Conservation (phyloP, 2,113 vertebrate species). For the Microtus oregoni region DNA sequence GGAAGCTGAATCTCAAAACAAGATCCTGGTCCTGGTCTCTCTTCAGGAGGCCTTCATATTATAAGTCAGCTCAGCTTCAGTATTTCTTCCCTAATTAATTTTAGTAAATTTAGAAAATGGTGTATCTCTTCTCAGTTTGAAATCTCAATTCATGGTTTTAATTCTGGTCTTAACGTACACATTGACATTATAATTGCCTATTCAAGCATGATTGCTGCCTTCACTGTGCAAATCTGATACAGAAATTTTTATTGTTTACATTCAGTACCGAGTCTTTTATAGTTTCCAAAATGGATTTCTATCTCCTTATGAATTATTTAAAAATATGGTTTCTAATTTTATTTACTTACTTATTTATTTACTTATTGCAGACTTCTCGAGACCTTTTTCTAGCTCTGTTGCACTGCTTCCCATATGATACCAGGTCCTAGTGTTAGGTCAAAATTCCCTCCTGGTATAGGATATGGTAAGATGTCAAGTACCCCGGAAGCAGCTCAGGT, state of each 20-base stretch:
- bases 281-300: constrained; percentile 16
- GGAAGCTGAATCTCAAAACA: too few relatives aligned
- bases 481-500: background rate
- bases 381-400: background rate
- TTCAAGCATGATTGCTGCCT: background rate
- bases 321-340: background rate
- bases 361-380: background rate
- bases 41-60: too few relatives aligned
- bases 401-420: background rate
- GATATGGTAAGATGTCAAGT: background rate
- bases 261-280: constrained; percentile 6
- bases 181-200: background rate
- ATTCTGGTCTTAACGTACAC: too few relatives aligned
- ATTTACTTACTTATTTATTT: background rate
- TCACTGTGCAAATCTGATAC: background rate
- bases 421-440: background rate
- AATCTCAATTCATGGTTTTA: too few relatives aligned
- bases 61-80: too few relatives aligned
- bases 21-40: too few relatives aligned
- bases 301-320: constrained; percentile 4
- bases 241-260: background rate
- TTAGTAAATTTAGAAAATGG: too few relatives aligned
- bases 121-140: too few relatives aligned
- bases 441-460: background rate
- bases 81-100: too few relatives aligned